Conservation (phyloP, 2,888 invertebrate genomes). For the Ichneumoninae sp. region DNA sequence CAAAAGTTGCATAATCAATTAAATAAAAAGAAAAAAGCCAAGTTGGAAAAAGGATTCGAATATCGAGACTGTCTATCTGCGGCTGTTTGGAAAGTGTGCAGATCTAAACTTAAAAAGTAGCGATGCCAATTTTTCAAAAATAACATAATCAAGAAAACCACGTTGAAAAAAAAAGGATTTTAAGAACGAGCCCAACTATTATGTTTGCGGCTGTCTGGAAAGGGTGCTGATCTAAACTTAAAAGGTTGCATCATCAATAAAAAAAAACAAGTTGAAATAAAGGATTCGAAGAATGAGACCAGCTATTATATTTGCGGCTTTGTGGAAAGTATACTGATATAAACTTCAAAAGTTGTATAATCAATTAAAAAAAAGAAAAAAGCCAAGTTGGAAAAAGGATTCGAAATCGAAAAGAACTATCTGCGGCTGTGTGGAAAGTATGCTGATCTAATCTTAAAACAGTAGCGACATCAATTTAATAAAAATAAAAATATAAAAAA, state of each 20-base stretch:
- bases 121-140: no score
- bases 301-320: no score
- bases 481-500: slow-evolving; percentile 55
- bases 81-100: slow-evolving; percentile 17
- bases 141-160: no score
- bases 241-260: not conserved
- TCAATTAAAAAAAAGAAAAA: no score
- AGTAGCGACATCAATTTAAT: not conserved
- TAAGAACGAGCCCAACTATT: slow-evolving; percentile 37
- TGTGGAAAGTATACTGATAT: no score
- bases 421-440: no score
- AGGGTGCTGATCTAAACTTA: slow-evolving; percentile 17
- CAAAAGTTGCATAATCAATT: no score
- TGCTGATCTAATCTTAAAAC: no score
- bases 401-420: not conserved
- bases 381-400: no score
- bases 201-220: not conserved
- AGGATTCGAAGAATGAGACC: no score
- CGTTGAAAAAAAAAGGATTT: slow-evolving; percentile 45
- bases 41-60: slow-evolving; percentile 40
- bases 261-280: no score
- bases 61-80: slow-evolving; percentile 23
- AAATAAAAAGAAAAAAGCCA: slow-evolving; percentile 54
- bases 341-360: no score
- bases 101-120: not conserved